Evolutionary conservation across 2,888 invertebrate genomes (phyloP).

Genomic region (Tyria jacobaeae): DNA sequence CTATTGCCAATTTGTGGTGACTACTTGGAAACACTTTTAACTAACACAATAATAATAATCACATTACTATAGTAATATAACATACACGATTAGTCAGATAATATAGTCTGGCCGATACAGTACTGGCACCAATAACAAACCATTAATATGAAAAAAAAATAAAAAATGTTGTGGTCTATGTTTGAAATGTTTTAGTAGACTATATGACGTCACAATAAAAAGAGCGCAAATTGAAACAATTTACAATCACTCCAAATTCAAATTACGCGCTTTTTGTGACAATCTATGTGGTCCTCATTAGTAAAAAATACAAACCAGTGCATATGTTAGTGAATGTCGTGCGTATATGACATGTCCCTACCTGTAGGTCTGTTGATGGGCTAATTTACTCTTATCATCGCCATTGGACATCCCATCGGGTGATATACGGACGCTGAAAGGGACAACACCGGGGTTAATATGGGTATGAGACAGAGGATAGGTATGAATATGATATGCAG

Average conservation of each 20-base stretch:
- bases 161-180: not conserved
- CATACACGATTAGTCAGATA: conserved; percentile 7
- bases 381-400: conserved; percentile 89
- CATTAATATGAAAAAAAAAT: not conserved
- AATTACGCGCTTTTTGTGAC: conserved; percentile 18
- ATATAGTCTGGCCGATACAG: not conserved
- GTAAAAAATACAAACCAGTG: conserved; percentile 37
- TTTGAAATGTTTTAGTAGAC: not conserved
- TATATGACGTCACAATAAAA: conserved; percentile 12
- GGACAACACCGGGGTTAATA: conserved; percentile 85
- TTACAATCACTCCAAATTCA: conserved; percentile 1
- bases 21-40: not conserved
- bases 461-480: conserved; percentile 62
- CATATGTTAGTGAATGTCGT: conserved; percentile 53
- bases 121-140: not conserved
- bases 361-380: conserved; percentile 92
- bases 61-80: not conserved
- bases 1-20: too few relatives aligned
- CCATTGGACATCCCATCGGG: conserved; percentile 88
- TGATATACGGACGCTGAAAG: conserved; percentile 88
- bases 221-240: not conserved
- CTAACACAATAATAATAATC: not conserved
- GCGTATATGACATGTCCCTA: conserved; percentile 85
- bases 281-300: conserved; percentile 38
- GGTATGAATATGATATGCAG: conserved; percentile 66